phyloP scores from a whole-genome alignment of 1,140 invertebrate genomes.

The Anadara kagoshimensis region DNA sequence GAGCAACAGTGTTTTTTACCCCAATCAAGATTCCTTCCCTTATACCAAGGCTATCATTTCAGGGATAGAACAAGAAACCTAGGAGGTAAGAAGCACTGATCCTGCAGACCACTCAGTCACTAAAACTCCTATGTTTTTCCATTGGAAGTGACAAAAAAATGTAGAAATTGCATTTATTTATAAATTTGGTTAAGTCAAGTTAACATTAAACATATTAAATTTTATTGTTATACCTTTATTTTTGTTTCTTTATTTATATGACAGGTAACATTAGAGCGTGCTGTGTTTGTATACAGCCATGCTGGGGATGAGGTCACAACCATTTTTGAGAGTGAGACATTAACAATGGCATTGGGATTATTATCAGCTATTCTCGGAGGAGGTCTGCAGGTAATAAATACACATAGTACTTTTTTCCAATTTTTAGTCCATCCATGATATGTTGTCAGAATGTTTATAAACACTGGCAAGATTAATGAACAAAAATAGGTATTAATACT shows the following conservation, averaged over 20 bases:
- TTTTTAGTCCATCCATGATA: not conserved
- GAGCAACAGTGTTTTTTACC: too few species aligned
- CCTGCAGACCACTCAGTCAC: too few species aligned
- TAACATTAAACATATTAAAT: not conserved
- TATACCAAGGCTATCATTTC: not conserved
- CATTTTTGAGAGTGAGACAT: slow-evolving; percentile 68
- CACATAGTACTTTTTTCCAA: not conserved
- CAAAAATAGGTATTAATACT: not conserved
- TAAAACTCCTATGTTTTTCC: too few species aligned
- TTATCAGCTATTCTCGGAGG: slow-evolving; percentile 64
- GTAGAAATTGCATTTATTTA: not conserved
- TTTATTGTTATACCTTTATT: not conserved
- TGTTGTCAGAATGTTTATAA: not conserved
- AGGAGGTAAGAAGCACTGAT: not conserved
- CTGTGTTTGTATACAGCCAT: slow-evolving; percentile 54
- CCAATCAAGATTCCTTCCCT: too few species aligned
- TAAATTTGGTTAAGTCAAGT: not conserved
- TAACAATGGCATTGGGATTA: slow-evolving; percentile 70
- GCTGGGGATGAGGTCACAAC: slow-evolving; percentile 52
- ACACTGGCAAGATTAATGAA: not conserved
- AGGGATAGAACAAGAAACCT: not conserved
- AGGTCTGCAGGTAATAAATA: slow-evolving; percentile 49
- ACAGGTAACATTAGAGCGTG: slow-evolving; percentile 65
- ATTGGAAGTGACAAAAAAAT: too few species aligned
- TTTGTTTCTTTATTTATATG: slow-evolving; percentile 14